Conservation (phyloP, 2,113 vertebrate genomes). For the Phainopepla nitens region DNA sequence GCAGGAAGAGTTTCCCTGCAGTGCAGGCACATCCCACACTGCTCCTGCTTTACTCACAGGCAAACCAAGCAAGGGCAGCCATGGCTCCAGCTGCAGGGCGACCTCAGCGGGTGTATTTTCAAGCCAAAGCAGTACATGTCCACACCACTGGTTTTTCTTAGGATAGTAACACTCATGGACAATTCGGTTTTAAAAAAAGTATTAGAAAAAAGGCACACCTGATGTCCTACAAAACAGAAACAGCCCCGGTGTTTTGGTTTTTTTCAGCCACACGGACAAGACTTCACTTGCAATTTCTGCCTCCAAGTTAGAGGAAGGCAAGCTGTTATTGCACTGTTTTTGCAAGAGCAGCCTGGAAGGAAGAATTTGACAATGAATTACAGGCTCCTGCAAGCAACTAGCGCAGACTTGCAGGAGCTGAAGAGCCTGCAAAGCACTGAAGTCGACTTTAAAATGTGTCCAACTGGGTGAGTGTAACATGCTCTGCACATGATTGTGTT, state of each 20-base stretch:
- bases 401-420: neutral
- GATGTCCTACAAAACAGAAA: neutral
- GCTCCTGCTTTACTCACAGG: neutral
- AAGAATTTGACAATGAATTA: slow-evolving; percentile 41
- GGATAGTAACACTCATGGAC: neutral
- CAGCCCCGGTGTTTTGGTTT: neutral
- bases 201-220: neutral
- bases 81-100: neutral
- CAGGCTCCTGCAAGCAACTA: slow-evolving; percentile 40
- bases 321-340: slow-evolving; percentile 36
- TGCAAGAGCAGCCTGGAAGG: slow-evolving; percentile 36
- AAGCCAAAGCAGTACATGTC: neutral
- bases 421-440: neutral
- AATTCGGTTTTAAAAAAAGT: neutral
- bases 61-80: neutral
- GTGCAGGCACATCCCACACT: neutral
- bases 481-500: neutral
- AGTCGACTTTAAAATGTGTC: neutral
- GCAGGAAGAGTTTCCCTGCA: neutral
- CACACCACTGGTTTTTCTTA: neutral
- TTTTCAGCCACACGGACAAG: slow-evolving; percentile 30
- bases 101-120: neutral
- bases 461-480: neutral
- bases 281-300: slow-evolving; percentile 45
- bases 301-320: neutral